A percentile compares a stretch with the other conserved stretches of the same genome.
Evolutionary conservation across 2,888 invertebrate species (phyloP).

Genomic region (Ischnura elegans): DNA sequence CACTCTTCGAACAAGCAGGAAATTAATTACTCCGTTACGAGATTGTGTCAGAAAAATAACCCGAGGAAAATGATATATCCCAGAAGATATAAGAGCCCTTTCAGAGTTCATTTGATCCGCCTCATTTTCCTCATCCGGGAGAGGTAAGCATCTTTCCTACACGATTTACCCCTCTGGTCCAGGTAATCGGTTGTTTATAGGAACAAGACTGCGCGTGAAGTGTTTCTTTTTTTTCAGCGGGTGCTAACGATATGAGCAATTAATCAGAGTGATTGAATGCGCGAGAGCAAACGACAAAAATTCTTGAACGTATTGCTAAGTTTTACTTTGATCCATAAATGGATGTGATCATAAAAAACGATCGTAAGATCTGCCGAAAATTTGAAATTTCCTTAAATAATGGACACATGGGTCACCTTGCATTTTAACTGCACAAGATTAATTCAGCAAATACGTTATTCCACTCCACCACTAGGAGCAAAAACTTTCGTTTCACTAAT

Average conservation of each 20-base stretch:
- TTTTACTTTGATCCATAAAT: no score
- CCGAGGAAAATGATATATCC: slow-evolving; percentile 41
- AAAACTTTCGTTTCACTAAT: no score
- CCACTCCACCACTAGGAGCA: no score
- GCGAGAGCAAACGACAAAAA: no score
- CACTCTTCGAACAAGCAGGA: slow-evolving; percentile 46
- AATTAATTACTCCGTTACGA: slow-evolving; percentile 51
- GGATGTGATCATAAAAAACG: no score
- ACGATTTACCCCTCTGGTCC: neutral
- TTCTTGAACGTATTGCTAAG: no score
- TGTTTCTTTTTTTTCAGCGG: neutral
- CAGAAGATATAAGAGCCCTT: neutral
- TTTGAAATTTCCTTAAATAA: no score
- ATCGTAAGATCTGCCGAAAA: no score
- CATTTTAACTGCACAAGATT: no score
- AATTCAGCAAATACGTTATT: no score
- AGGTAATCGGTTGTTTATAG: slow-evolving; percentile 14
- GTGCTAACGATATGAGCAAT: neutral
- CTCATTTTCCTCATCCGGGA: neutral
- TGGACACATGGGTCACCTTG: no score
- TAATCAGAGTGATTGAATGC: neutral
- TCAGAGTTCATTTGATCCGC: neutral
- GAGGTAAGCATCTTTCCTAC: neutral
- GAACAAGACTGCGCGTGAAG: neutral
- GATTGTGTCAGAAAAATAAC: slow-evolving; percentile 60